Evolutionary conservation across 2,797 vertebrate genomes (phyloP).

Genomic region (Periparus ater): DNA sequence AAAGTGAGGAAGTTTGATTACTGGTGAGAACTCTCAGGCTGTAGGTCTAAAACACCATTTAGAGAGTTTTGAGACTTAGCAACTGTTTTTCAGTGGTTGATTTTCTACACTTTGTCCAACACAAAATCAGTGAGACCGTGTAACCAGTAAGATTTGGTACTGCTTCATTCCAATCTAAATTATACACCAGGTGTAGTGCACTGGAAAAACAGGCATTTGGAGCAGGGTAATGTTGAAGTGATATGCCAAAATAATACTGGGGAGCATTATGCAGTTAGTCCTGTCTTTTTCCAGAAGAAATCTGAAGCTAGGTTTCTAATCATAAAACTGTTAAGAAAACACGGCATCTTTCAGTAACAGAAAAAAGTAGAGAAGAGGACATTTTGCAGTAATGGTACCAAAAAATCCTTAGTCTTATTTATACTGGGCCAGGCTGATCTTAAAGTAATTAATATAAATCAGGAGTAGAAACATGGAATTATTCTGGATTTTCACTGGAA

Average conservation of each 20-base stretch:
- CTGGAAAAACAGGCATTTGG: background rate
- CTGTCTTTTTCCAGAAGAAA: constrained; percentile 25
- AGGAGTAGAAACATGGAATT: constrained; percentile 29
- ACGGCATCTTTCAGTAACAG: background rate
- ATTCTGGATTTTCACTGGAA: constrained; percentile 51
- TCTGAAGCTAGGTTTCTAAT: constrained; percentile 12
- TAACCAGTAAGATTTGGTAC: background rate
- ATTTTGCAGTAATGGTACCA: constrained; percentile 2
- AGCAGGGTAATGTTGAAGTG: background rate
- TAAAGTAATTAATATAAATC: constrained; percentile 14
- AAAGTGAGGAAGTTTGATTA: background rate
- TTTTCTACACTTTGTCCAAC: background rate
- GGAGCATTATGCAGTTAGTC: background rate
- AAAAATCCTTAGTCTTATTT: background rate
- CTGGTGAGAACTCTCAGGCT: background rate
- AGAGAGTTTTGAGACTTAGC: background rate
- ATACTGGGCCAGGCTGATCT: constrained; percentile 3
- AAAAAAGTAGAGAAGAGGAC: background rate
- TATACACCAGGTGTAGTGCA: background rate
- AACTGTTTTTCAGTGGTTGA: background rate
- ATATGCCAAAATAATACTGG: background rate
- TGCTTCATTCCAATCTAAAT: background rate
- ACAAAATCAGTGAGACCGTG: background rate
- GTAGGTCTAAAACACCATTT: background rate
- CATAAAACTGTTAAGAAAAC: constrained; percentile 11